Evolutionary conservation across 2,888 invertebrate species (phyloP), one percentile per base, ranked within the genome.

Genomic region (Erebia palarica): DNA sequence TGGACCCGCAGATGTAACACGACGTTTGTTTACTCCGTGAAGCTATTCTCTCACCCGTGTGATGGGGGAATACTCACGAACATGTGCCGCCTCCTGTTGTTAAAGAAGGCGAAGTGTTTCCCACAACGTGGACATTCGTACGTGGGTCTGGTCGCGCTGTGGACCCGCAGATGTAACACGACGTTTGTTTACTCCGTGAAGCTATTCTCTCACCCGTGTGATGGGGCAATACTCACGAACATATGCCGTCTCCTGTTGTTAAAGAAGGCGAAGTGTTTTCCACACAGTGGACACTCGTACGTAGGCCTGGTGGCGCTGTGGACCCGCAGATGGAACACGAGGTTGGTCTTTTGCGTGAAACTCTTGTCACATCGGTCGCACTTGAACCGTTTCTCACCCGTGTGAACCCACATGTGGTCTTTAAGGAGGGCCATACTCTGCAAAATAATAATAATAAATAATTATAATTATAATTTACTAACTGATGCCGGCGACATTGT

Each of bases 331-430:
- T 92, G 92, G 78, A 90, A 88, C 73, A 91, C 87, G 14, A 91
- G 81, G 75, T 90, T 89, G 0, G 89, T 90, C 75, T 90, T 90
- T 82, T 91, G 85, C 0, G 89, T 89, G 81, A 92, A 92, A 65
- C 87, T 87, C 75, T 92, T 92, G 1, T 86, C 85, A 77, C 93
- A 93, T 9, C 87, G 84, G 49, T 87, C 85, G 75, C 93, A 93
- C 55, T 91, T 89, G 84, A 91, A 92, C 0, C 90, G 86, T 36
- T 89, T 86, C 77, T 91, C 92, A 1, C 92, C 92, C 0, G 92
- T 92, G 80, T 93, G 93, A 0, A 89, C 86, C 90, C 91, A 91
- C 82, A 86, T 86, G 77, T 91, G 91, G 80, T 91, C 91, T 65
- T 92, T 90, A 0, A 92, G 80, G 0, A 91, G 82, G 0, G 91